phyloP scores from a whole-genome alignment of 2,797 vertebrate species.

The Perdix hodgsoniae region DNA sequence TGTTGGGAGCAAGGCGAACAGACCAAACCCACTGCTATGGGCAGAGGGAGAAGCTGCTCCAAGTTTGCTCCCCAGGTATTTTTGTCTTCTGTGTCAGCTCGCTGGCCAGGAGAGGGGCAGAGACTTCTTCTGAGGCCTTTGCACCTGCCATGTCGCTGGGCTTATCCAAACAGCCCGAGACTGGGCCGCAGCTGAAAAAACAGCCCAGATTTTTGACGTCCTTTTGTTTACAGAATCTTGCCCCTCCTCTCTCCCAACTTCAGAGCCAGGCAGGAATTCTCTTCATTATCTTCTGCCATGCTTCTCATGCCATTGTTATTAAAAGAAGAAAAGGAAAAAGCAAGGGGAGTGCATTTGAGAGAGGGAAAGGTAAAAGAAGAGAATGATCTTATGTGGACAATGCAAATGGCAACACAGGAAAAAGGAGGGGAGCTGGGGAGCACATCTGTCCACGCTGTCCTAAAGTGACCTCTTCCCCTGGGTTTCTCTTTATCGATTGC shows the following conservation, averaged over 20 bases:
- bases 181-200: slow-evolving; percentile 75
- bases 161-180: slow-evolving; percentile 70
- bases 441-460: not conserved
- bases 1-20: not conserved
- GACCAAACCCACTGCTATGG: not conserved
- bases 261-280: slow-evolving; percentile 69
- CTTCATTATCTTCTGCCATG: slow-evolving; percentile 68
- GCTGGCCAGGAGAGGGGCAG: not conserved
- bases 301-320: slow-evolving; percentile 69
- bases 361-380: not conserved
- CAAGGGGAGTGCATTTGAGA: not conserved
- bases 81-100: not conserved
- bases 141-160: slow-evolving; percentile 69
- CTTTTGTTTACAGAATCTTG: slow-evolving; percentile 64
- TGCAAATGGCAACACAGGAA: not conserved
- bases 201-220: slow-evolving; percentile 66
- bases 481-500: not conserved
- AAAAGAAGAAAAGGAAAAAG: slow-evolving; percentile 40
- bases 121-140: slow-evolving; percentile 40
- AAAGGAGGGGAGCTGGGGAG: not conserved
- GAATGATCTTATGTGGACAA: not conserved
- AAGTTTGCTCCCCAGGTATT: not conserved
- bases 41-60: not conserved
- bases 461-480: not conserved
- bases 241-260: not conserved